These are phyloP conservation scores for rat (Rattus norvegicus) DNA, from an alignment of 2,113 vertebrate genomes.

Conservation along the genomic window GRCr8 NC_086022.1:54803001-54803500, in stretches of 20 bases:
- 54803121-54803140: background rate
- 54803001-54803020: background rate
- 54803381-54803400: background rate
- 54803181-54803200: background rate
- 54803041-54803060: background rate
- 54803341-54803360: background rate
- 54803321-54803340: background rate
- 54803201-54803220: background rate
- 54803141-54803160: background rate
- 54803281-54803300: background rate
- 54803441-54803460: background rate
- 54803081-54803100: background rate
- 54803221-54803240: background rate
- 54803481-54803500: background rate
- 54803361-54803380: background rate
- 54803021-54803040: background rate
- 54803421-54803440: background rate
- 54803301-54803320: background rate
- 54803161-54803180: rapidly evolving
- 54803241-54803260: background rate
- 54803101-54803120: background rate
- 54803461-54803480: background rate
- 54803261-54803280: background rate
- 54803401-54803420: background rate
- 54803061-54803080: background rate